phyloP scores from a whole-genome alignment of 2,888 invertebrate genomes.

The Drosophila pegasa region DNA sequence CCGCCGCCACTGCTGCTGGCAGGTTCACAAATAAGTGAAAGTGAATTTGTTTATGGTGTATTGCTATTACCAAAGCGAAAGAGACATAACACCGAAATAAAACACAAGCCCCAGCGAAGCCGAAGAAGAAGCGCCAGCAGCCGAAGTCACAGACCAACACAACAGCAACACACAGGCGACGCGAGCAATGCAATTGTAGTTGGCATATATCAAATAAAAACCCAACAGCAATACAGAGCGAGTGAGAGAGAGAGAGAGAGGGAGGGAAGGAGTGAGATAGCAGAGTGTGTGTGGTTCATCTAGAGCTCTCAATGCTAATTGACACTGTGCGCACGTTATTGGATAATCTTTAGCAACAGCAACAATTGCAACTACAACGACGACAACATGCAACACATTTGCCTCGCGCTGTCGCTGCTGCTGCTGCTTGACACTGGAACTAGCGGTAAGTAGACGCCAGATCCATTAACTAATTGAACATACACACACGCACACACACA shows the following conservation, averaged over 20 bases:
- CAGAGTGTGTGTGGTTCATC: neutral
- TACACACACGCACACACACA: conserved; percentile 6
- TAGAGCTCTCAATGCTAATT: conserved; percentile 31
- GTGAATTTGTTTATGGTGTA: conserved; percentile 77
- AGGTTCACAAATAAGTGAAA: conserved; percentile 77
- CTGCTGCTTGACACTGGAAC: conserved; percentile 37
- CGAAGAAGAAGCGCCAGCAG: conserved; percentile 14
- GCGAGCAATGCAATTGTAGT: conserved; percentile 27
- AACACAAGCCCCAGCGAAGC: conserved; percentile 4
- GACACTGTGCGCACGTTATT: conserved; percentile 13
- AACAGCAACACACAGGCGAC: conserved; percentile 3
- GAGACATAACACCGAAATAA: conserved; percentile 56
- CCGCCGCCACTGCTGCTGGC: conserved; percentile 18
- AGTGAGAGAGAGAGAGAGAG: neutral
- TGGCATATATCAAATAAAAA: neutral
- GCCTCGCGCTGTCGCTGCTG: conserved; percentile 38
- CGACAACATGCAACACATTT: conserved; percentile 37
- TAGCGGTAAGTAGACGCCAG: conserved; percentile 48
- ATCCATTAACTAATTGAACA: conserved; percentile 65
- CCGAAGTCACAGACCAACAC: conserved; percentile 9
- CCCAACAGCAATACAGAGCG: neutral
- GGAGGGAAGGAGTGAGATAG: neutral
- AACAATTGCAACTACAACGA: conserved; percentile 15
- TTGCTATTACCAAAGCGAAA: conserved; percentile 74
- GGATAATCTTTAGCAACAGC: conserved; percentile 22